Conservation (phyloP, 2,888 invertebrate species). For the Chrysotoxum bicinctum region DNA sequence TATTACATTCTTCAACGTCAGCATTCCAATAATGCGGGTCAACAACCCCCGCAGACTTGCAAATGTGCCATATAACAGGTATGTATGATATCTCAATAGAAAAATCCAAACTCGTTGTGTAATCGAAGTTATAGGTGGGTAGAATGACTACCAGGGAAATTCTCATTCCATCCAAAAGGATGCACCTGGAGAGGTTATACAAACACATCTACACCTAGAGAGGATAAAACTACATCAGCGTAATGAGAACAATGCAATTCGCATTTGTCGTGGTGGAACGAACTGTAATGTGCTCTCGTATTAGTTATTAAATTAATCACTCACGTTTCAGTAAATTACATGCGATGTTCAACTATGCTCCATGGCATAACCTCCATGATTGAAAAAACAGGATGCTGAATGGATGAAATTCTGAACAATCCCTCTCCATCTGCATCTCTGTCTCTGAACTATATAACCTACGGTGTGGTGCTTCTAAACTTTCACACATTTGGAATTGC, state of each 20-base stretch:
- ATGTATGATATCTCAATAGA: background rate
- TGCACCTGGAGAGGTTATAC: background rate
- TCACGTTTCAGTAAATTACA: constrained; percentile 45
- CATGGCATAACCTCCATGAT: constrained; percentile 26
- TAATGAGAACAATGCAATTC: constrained; percentile 17
- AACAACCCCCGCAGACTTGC: background rate
- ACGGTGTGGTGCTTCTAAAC: constrained; percentile 13
- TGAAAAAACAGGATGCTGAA: constrained; percentile 12
- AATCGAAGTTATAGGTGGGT: constrained; percentile 18
- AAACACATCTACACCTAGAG: background rate
- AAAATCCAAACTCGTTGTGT: constrained; percentile 25
- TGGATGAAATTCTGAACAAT: constrained; percentile 36
- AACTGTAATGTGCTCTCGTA: constrained; percentile 25
- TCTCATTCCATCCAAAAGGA: constrained; percentile 15
- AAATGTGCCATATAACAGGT: constrained; percentile 17
- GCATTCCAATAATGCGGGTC: background rate
- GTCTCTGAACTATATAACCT: background rate
- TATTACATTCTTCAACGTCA: background rate
- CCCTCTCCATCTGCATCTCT: constrained; percentile 1
- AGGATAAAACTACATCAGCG: constrained; percentile 20
- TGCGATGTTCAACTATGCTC: constrained; percentile 19
- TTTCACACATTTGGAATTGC: constrained; percentile 49
- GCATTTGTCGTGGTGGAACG: constrained; percentile 13
- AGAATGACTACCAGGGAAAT: background rate
- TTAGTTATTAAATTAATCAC: constrained; percentile 44